A percentile compares a stretch with the other conserved stretches of the same genome.
Evolutionary conservation across 2,113 vertebrate genomes (phyloP).

Genomic region (Macaca nemestrina): DNA sequence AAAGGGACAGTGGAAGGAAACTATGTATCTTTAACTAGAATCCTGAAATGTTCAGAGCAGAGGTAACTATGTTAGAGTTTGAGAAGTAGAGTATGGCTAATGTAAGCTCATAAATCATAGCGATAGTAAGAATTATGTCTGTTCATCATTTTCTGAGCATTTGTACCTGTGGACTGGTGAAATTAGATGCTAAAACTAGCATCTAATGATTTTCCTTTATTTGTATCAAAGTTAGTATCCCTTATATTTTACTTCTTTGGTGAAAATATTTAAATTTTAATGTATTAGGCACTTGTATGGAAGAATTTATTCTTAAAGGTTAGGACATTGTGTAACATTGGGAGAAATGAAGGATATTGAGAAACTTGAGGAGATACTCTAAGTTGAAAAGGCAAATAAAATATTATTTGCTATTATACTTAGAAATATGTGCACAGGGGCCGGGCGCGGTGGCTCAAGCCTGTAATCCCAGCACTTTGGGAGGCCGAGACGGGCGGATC

Average conservation of each 20-base stretch:
- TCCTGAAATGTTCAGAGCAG: constrained; percentile 92
- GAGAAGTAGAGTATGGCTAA: background rate
- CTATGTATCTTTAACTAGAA: constrained; percentile 94
- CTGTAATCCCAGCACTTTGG: too few species aligned
- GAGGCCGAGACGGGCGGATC: too few species aligned
- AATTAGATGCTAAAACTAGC: background rate
- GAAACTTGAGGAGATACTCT: background rate
- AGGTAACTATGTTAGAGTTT: constrained; percentile 85
- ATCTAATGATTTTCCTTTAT: constrained; percentile 35
- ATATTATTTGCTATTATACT: background rate
- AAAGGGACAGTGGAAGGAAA: constrained; percentile 94
- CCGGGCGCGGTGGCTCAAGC: too few species aligned
- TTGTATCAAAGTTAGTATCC: background rate
- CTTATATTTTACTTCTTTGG: constrained; percentile 36
- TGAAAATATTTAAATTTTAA: constrained; percentile 22
- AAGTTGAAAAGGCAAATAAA: constrained; percentile 24
- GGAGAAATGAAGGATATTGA: background rate
- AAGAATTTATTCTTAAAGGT: constrained; percentile 20
- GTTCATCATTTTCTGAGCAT: constrained; percentile 1
- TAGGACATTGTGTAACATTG: background rate
- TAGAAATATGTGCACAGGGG: background rate
- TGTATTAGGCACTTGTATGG: background rate
- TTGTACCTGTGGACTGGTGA: background rate
- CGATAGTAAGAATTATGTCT: background rate
- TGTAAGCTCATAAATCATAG: background rate